A percentile compares a stretch with the other conserved stretches of the same genome.
Conservation (phyloP, 2,797 vertebrate genomes). For the Gephyroberyx darwinii region DNA sequence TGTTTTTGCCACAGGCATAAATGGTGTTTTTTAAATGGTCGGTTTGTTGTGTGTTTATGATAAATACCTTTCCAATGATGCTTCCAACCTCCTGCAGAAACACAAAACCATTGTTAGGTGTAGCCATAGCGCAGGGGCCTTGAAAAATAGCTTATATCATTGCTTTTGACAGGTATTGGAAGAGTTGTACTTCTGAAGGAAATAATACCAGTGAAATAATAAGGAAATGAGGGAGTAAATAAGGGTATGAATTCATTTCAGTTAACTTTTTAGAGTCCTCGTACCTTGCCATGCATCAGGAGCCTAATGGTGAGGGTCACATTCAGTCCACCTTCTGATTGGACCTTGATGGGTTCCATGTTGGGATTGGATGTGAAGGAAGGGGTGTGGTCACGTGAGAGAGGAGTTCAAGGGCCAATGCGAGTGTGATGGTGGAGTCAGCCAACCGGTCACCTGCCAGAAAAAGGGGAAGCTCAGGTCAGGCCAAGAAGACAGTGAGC, state of each 20-base stretch:
- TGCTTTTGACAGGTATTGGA: constrained; percentile 16
- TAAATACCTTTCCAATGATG: constrained; percentile 95
- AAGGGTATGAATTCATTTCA: not conserved
- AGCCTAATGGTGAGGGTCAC: constrained; percentile 95
- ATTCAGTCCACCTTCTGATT: constrained; percentile 94
- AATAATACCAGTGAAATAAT: not conserved
- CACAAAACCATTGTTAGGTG: constrained; percentile 21
- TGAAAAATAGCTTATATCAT: constrained; percentile 2
- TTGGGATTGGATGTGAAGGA: constrained; percentile 75
- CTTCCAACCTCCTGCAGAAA: constrained; percentile 92
- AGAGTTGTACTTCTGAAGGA: not conserved
- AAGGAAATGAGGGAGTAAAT: not conserved
- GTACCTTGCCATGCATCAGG: constrained; percentile 89
- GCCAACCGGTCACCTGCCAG: constrained; percentile 74
- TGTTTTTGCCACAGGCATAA: not conserved
- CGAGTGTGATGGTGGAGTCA: constrained; percentile 73
- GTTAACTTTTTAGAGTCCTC: not conserved
- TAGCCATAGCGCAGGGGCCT: not conserved
- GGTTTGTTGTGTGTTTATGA: constrained; percentile 30
- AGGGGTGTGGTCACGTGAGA: constrained; percentile 66
- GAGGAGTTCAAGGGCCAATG: constrained; percentile 71
- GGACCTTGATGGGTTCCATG: constrained; percentile 96
- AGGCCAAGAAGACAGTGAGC: not conserved
- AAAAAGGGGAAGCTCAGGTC: not conserved
- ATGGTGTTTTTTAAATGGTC: constrained; percentile 20